Conservation (phyloP, 2,888 invertebrate species). For the Chloroclysta siterata region DNA sequence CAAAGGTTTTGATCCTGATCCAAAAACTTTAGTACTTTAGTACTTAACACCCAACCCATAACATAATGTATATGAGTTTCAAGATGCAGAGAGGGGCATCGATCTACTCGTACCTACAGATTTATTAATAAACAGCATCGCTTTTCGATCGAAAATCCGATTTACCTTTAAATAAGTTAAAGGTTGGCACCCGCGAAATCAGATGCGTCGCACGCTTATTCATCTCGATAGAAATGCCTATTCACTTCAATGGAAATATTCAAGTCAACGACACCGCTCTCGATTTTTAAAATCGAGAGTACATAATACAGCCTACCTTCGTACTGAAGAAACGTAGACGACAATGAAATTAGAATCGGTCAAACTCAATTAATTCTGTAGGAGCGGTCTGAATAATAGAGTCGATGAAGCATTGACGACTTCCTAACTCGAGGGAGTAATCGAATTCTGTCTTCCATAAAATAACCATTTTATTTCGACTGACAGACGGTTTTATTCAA, state of each 20-base stretch:
- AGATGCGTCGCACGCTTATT: constrained; percentile 14
- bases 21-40: no score
- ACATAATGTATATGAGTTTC: no score
- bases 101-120: neutral
- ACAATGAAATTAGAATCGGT: constrained; percentile 43
- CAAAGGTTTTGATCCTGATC: no score
- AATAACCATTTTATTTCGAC: constrained; percentile 33
- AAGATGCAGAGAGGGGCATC: no score
- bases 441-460: constrained; percentile 37
- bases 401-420: constrained; percentile 49
- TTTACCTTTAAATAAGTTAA: constrained; percentile 7
- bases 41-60: no score
- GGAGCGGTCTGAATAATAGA: constrained; percentile 40
- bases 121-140: neutral
- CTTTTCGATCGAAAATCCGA: constrained; percentile 2
- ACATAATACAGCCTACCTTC: constrained; percentile 30
- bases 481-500: constrained; percentile 4
- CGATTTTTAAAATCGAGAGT: constrained; percentile 16
- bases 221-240: constrained; percentile 20
- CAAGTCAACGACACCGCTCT: constrained; percentile 32
- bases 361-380: constrained; percentile 44
- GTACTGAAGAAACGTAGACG: constrained; percentile 30
- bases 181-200: constrained; percentile 14
- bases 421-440: constrained; percentile 45
- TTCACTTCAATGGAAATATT: constrained; percentile 12